Conservation (phyloP, 2,888 invertebrate species). For the Lithophane leautieri region DNA sequence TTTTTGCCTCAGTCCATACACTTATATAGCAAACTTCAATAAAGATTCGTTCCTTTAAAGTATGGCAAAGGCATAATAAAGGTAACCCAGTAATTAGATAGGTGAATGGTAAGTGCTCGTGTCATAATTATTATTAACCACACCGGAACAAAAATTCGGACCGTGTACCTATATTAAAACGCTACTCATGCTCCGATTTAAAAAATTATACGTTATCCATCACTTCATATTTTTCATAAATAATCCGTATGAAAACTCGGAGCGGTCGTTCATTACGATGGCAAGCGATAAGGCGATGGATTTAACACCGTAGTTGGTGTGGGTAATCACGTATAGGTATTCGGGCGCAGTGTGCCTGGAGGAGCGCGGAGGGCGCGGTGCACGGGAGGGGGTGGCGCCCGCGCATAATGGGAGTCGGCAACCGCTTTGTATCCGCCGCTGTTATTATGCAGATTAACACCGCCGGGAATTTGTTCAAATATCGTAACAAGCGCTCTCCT, state of each 20-base stretch:
- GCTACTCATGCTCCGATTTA: conserved; percentile 41
- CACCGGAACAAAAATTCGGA: conserved; percentile 36
- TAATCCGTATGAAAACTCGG: conserved; percentile 71
- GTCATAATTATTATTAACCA: conserved; percentile 42
- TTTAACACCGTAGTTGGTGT: conserved; percentile 74
- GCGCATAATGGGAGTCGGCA: conserved; percentile 88
- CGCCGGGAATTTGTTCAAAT: conserved; percentile 90
- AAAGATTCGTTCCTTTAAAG: not conserved
- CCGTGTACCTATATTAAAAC: conserved; percentile 40
- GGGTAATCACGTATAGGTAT: conserved; percentile 68
- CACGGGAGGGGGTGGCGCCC: conserved; percentile 86
- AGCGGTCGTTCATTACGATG: conserved; percentile 78
- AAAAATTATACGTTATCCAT: conserved; percentile 67
- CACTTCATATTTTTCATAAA: conserved; percentile 68
- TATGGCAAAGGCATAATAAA: not conserved
- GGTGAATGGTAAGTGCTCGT: conserved; percentile 10
- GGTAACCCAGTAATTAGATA: conserved; percentile 21
- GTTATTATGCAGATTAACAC: conserved; percentile 91
- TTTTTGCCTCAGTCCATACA: not conserved
- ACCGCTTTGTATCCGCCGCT: conserved; percentile 88
- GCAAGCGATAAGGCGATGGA: conserved; percentile 78
- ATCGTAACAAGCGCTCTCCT: conserved; percentile 90
- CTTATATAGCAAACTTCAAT: not conserved
- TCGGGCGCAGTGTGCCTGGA: conserved; percentile 66
- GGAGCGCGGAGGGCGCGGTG: conserved; percentile 62